Evolutionary conservation across 2,888 invertebrate genomes (phyloP), one percentile per base, ranked within the genome.

Genomic region (Ophion ellenae): DNA sequence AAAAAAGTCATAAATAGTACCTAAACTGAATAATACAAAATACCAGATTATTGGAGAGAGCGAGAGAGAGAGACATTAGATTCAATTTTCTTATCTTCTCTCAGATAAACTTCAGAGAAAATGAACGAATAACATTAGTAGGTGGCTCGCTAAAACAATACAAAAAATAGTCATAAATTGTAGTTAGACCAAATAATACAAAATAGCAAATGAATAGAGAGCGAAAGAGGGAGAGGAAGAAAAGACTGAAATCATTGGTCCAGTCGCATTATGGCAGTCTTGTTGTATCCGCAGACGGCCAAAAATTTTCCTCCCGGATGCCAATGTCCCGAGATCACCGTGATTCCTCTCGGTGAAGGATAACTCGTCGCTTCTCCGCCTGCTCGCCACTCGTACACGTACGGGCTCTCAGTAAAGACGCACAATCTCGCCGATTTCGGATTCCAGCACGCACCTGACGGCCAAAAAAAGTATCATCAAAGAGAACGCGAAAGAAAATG

Each of bases 231-330:
- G n/a, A 20, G 2, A 45, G 10, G 11, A 66, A 66, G 17, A 14
- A 9, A 36, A 57, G 17, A 57, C 11, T 53, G 14, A 53, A 40
- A 57, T 77, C 36, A 77, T 77, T 77, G 77, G 61, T 20, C 74
- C 4, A 87, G 63, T 9, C 66, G 83, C 74, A 87, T 87, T 28
- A 91, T 81, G 36, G 90, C 87, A 14, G 90, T 91, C 86, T 93
- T 93, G 81, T 93, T 93, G 77, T 93, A 94, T 53, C 94, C 93
- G 59, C 91, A 90, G 2, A 94, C 87, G 24, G 89, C 74, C 28
- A 91, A 77, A 45, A 87, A 79, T 77, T 92, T 88, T 40, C 90
- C 92, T 20, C 69, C 67, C 9, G 91, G 90, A 87, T 92, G 92
- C 91, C 93, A 94, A 67, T 88, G 88, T 4, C 89, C 92, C 74